Base-by-base conservation (phyloP, 2,113 vertebrate genomes). In the Puma concolor region DNA sequence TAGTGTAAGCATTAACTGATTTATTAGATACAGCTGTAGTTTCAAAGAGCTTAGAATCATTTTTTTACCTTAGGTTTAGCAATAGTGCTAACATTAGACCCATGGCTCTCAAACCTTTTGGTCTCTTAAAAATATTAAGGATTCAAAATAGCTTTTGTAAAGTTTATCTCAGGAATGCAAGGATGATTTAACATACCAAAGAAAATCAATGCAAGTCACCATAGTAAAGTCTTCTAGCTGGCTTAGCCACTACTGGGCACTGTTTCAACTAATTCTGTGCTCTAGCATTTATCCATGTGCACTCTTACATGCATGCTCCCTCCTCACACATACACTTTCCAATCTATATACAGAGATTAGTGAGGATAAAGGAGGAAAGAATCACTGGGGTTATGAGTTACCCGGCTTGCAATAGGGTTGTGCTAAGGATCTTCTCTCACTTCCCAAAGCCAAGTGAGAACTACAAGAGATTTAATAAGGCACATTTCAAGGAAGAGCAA, bases 91-190 rank as follows among this genome's bases (percentile, higher is more conserved):
- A 85, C 48, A 66, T 90, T 76, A 89, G 54, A 74, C 11, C 33
- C 83, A 16, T 67, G 76, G 36, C 29, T 91, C 16, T 92, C 48
- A 95, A 92, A 90, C 4, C 44, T 91, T 50, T 84, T 93, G 4
- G 44, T 36, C 33, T 95, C 23, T 91, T 96, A 83, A 96, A 91
- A 97, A 91, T 67, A 90, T 72, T 90, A 91, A 86, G 82, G 25
- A 82, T 44, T 27, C 25, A 36, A 80, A 74, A 79, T 33, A 33
- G 27, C 41, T 29, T 76, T 41, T 76, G 25, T 52, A 7, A 36
- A 36, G 89, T 91, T 91, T 54, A 38, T 54, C 44, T 23, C n/a
- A 57, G 16, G n/a, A 72, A 57, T 19, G 5, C 50, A 71, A 71
- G 48, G 33, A 82, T 72, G 67, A 29, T 33, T 21, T 71, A 60